Conservation (phyloP, 2,113 vertebrate genomes). For the Hyperopisus bebe region DNA sequence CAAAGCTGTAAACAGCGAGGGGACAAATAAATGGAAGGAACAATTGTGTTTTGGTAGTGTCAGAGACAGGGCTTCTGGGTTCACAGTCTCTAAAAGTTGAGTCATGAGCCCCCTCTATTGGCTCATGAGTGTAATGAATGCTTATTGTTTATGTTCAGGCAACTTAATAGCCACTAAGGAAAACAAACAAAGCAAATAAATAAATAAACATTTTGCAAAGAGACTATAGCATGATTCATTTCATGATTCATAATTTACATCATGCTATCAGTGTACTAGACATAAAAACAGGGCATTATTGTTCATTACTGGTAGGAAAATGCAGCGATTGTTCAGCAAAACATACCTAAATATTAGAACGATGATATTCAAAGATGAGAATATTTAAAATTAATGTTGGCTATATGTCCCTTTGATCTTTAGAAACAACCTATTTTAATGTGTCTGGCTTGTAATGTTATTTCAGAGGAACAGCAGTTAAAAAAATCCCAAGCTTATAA, state of each 20-base stretch:
- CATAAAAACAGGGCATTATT: background rate
- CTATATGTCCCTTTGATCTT: background rate
- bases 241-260: background rate
- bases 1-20: background rate
- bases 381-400: background rate
- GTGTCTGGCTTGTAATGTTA: background rate
- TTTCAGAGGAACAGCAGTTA: background rate
- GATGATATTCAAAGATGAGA: background rate
- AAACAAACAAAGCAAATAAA: background rate
- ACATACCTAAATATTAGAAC: background rate
- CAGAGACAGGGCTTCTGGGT: background rate
- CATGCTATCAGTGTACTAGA: background rate
- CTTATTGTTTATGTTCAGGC: background rate
- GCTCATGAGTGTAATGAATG: background rate
- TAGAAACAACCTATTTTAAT: background rate
- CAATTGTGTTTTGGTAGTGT: background rate
- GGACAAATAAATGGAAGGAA: background rate
- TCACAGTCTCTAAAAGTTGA: background rate
- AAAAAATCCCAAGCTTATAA: background rate
- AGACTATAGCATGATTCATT: background rate
- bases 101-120: constrained; percentile 11
- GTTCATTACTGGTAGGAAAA: background rate
- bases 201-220: background rate
- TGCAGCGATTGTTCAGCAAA: background rate
- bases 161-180: background rate